Evolutionary conservation across 1,140 invertebrate genomes (phyloP), one percentile per base, ranked within the genome.

Genomic region (Brachionus sp.): DNA sequence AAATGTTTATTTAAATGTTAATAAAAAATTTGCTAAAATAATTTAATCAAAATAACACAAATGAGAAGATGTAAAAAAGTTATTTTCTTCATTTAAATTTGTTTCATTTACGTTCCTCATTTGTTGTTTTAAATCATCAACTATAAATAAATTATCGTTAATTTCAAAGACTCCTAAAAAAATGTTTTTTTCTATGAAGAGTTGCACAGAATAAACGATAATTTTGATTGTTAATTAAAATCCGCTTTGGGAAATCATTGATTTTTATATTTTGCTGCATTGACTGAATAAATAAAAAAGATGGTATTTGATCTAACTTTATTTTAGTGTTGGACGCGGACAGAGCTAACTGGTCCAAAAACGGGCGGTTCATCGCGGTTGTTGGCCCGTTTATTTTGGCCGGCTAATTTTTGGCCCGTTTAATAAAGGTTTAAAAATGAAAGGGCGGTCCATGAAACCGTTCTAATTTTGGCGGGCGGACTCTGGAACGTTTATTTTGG

Each of bases 241-340:
- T 37, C 6, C 50, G 19, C 35, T 70, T 70, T 70, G 66, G 33
- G n/a, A 70, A 39, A 23, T 70, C 66, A 70, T 70, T 70, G 35
- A 70, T 16, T 37, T 70, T 37, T 70, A 19, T 70, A 70, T 70
- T 70, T 70, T 37, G 9, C 29, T 39, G 33, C 35, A 70, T 37
- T 70, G 66, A 70, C 39, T 70, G 33, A 37, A 70, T 70, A 70
- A 70, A 70, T 6, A 70, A 70, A 70, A 68, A 37, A 70, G 33
- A 37, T 70, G 66, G 66, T 37, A 5, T 70, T 70, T 70, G 66
- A 70, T 37, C 39, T 9, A 70, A 70, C 29, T 70, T 70, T 70
- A 70, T 70, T 44, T 70, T n/a, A n/a, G n/a, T n/a, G n/a, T n/a
- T n/a, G n/a, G n/a, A n/a, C n/a, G n/a, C n/a, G n/a, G n/a, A n/a